Percentiles rank a stretch among this genome's conserved stretches.
Evolutionary conservation across 2,797 vertebrate genomes (phyloP).

Genomic region (Rhynchonycteris naso): DNA sequence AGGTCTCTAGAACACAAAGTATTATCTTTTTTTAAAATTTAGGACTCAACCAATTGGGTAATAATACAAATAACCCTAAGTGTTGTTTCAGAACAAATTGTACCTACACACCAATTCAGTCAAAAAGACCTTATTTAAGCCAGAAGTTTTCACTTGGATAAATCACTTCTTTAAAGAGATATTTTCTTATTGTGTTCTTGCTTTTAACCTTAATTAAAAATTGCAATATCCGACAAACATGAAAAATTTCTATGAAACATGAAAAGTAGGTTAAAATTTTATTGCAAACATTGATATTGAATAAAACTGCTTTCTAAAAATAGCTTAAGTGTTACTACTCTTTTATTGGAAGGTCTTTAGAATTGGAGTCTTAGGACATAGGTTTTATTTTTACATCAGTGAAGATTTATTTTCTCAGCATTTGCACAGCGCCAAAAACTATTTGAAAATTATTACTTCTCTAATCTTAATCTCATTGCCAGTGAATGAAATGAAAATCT

Average conservation of each 20-base stretch:
- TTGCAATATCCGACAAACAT: not conserved
- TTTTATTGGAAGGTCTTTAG: conserved; percentile 37
- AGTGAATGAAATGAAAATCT: conserved; percentile 12
- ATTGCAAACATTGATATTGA: conserved; percentile 29
- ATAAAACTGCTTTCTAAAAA: conserved; percentile 22
- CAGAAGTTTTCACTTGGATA: conserved; percentile 33
- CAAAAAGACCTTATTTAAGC: conserved; percentile 38
- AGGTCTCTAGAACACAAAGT: conserved; percentile 42
- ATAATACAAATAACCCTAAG: conserved; percentile 35
- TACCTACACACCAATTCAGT: conserved; percentile 24
- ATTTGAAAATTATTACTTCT: conserved; percentile 50
- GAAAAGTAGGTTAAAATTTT: conserved; percentile 29
- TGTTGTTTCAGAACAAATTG: conserved; percentile 54
- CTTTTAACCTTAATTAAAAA: conserved; percentile 40
- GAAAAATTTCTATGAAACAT: conserved; percentile 17
- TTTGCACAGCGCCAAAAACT: conserved; percentile 13
- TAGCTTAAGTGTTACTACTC: not conserved
- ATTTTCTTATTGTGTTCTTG: conserved; percentile 24
- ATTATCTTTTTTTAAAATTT: conserved; percentile 2
- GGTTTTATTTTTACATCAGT: not conserved
- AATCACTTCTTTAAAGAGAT: conserved; percentile 19
- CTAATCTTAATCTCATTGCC: conserved; percentile 19
- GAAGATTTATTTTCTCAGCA: conserved; percentile 44
- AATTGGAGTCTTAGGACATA: not conserved
- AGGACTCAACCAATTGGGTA: conserved; percentile 36